phyloP scores from a whole-genome alignment of 1,140 invertebrate genomes.

The Adelges cooleyi region DNA sequence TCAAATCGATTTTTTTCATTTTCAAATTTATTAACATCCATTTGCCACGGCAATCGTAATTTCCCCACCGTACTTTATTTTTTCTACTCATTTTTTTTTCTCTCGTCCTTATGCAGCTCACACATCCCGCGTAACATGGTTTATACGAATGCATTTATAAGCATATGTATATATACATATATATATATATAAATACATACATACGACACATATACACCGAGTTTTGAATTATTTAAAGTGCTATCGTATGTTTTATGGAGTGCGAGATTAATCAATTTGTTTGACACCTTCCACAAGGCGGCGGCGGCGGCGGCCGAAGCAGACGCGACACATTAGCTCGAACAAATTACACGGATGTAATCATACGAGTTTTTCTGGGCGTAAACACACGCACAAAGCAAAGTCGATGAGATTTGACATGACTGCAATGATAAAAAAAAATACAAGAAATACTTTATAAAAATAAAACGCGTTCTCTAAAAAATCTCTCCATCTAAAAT shows the following conservation, averaged over 20 bases:
- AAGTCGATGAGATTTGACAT: too few relatives aligned
- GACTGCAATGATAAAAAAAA: too few relatives aligned
- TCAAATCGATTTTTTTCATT: constrained; percentile 16
- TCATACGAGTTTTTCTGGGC: not conserved
- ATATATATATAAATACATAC: too few relatives aligned
- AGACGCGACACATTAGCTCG: constrained; percentile 16
- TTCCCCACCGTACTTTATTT: not conserved
- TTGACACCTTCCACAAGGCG: constrained; percentile 12
- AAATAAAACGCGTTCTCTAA: too few relatives aligned
- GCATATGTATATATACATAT: too few relatives aligned
- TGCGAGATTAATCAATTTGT: constrained; percentile 27
- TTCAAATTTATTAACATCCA: constrained; percentile 21
- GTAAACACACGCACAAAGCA: too few relatives aligned
- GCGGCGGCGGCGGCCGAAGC: not conserved
- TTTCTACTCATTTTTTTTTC: not conserved
- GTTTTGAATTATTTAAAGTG: constrained; percentile 12
- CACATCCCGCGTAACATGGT: too few relatives aligned
- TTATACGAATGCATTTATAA: too few relatives aligned
- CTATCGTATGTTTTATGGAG: constrained; percentile 25
- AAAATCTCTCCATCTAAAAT: too few relatives aligned
- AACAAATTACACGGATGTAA: constrained; percentile 1
- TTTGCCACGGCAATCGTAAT: constrained; percentile 8
- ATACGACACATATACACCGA: not conserved
- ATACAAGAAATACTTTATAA: too few relatives aligned
- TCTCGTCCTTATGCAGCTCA: not conserved